Evolutionary conservation across 2,797 vertebrate genomes (phyloP).

Genomic region (Gadopsis bispinosus): DNA sequence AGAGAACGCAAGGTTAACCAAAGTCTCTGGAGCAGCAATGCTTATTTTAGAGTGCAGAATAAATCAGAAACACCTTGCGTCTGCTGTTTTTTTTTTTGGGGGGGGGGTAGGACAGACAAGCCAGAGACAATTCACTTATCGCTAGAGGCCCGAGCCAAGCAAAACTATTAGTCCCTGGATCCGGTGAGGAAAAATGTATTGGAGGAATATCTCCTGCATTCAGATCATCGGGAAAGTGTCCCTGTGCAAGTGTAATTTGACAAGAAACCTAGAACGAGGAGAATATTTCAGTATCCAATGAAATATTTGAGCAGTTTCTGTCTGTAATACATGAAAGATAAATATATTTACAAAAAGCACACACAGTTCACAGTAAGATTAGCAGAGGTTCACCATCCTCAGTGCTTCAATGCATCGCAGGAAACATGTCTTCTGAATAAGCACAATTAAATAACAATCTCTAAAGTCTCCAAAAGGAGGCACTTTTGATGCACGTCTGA

Average conservation of each 20-base stretch:
- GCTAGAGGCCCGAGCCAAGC: conserved; percentile 25
- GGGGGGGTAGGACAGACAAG: not conserved
- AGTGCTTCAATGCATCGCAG: not conserved
- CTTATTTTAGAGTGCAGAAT: conserved; percentile 35
- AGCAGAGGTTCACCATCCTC: not conserved
- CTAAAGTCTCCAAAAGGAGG: not conserved
- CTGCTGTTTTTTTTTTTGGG: not conserved
- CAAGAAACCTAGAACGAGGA: not conserved
- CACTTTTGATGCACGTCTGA: not conserved
- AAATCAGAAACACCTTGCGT: conserved; percentile 38
- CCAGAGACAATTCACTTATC: conserved; percentile 52
- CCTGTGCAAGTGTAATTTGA: not conserved
- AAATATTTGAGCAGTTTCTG: not conserved
- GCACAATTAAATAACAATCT: not conserved
- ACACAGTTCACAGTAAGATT: not conserved
- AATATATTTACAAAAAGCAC: too few relatives aligned
- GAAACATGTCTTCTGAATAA: not conserved
- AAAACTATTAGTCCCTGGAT: conserved; percentile 40
- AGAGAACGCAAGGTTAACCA: conserved; percentile 37
- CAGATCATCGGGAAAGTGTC: conserved; percentile 7
- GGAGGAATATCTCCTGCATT: conserved; percentile 20
- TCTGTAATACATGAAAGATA: not conserved
- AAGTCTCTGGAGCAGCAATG: conserved; percentile 12
- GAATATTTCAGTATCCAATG: not conserved
- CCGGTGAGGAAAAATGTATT: conserved; percentile 11